Conservation (phyloP, 23 tunicate genomes). For the Halocynthia aurantium region DNA sequence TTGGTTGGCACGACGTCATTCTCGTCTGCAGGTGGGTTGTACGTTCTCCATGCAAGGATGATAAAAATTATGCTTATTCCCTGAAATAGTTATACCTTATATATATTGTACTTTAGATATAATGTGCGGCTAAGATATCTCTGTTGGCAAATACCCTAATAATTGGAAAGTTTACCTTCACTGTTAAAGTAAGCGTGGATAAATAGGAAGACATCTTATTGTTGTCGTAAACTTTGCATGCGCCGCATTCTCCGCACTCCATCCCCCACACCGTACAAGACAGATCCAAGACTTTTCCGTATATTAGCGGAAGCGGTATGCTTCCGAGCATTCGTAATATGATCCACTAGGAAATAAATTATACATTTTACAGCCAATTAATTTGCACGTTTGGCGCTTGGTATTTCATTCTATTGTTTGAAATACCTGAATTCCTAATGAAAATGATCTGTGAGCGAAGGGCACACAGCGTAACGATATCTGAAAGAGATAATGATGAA, state of each 20-base stretch:
- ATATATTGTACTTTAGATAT: too few relatives aligned
- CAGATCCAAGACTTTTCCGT: slow-evolving; percentile 51
- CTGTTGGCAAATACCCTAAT: too few relatives aligned
- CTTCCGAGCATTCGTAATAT: slow-evolving; percentile 43
- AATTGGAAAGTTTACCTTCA: slow-evolving; percentile 25
- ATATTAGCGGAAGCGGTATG: slow-evolving; percentile 53
- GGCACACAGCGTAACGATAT: background rate
- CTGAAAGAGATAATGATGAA: background rate
- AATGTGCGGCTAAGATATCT: too few relatives aligned
- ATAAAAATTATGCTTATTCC: too few relatives aligned
- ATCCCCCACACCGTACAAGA: slow-evolving; percentile 54
- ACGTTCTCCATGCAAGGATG: too few relatives aligned
- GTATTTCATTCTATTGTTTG: too few relatives aligned
- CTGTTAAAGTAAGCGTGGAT: slow-evolving; percentile 8
- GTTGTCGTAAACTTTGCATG: slow-evolving; percentile 52
- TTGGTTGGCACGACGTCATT: too few relatives aligned
- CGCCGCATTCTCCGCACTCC: slow-evolving; percentile 16
- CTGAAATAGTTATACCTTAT: too few relatives aligned
- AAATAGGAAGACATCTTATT: slow-evolving; percentile 38
- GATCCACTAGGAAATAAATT: slow-evolving; percentile 45
- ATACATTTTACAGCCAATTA: too few relatives aligned
- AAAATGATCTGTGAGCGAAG: slow-evolving; percentile 3
- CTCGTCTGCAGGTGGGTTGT: too few relatives aligned
- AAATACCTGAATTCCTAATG: background rate
- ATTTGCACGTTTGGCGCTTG: too few relatives aligned